These are phyloP conservation scores for Poecile atricapillus DNA, from an alignment of 2,113 vertebrate genomes.

Conservation along the genomic window DNA sequence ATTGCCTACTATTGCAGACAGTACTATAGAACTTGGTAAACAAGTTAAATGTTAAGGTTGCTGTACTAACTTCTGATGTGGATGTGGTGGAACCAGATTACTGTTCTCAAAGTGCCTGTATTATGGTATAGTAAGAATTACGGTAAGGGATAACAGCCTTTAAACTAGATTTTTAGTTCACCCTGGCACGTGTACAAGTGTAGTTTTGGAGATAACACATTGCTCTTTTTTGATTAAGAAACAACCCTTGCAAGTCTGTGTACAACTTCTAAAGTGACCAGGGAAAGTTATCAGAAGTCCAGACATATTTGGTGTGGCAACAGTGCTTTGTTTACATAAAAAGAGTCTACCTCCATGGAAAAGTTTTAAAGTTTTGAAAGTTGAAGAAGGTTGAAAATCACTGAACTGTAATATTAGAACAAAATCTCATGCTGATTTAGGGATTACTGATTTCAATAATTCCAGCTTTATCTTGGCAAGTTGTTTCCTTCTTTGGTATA, in stretches of 20 bases:
- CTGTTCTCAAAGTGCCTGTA: background rate
- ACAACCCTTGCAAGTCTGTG: background rate
- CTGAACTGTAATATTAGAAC: background rate
- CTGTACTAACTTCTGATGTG: background rate
- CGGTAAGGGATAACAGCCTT: background rate
- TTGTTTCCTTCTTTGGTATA: background rate
- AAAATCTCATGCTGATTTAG: background rate
- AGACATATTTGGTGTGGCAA: background rate
- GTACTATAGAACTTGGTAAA: background rate
- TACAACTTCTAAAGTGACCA: background rate
- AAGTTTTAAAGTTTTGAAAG: background rate
- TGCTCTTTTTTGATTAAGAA: background rate
- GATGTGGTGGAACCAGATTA: background rate
- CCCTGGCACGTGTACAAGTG: background rate
- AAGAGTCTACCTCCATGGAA: background rate
- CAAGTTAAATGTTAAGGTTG: background rate
- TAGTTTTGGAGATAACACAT: background rate
- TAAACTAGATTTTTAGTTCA: background rate
- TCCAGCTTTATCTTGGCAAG: background rate
- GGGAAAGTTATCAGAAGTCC: background rate
- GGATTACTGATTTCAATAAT: background rate
- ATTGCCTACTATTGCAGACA: background rate
- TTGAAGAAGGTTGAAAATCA: background rate
- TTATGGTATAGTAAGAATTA: background rate
- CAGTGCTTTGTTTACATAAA: background rate